Percentiles rank a stretch among this genome's conserved stretches.
Evolutionary conservation across 2,888 invertebrate genomes (phyloP).

Genomic region (Unio delphinus): DNA sequence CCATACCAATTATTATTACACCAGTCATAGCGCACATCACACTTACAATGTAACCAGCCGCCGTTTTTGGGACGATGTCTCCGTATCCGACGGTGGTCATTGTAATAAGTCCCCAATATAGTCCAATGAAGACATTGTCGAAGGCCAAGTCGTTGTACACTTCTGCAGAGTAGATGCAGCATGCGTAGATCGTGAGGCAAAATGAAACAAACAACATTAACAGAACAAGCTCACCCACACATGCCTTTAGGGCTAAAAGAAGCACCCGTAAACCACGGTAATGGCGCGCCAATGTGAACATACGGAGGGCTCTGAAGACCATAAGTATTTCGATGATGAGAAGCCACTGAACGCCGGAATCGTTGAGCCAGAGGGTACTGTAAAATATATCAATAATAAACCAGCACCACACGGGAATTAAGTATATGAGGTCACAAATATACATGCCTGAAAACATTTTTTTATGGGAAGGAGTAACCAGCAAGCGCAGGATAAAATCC

Average conservation of each 20-base stretch:
- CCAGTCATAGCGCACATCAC: slow-evolving; percentile 60
- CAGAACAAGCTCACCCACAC: slow-evolving; percentile 41
- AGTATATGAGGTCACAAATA: slow-evolving; percentile 43
- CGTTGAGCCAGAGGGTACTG: slow-evolving; percentile 31
- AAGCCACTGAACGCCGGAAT: slow-evolving; percentile 14
- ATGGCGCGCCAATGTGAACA: slow-evolving; percentile 44
- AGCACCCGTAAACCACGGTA: slow-evolving; percentile 43
- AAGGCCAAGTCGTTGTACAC: slow-evolving; percentile 19
- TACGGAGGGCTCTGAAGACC: slow-evolving; percentile 44
- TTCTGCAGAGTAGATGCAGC: slow-evolving; percentile 44
- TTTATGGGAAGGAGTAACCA: slow-evolving; percentile 32
- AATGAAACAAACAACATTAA: slow-evolving; percentile 42
- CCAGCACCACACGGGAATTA: slow-evolving; percentile 41
- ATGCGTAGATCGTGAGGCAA: slow-evolving; percentile 40
- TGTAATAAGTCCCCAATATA: slow-evolving; percentile 53
- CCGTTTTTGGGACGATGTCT: slow-evolving; percentile 54
- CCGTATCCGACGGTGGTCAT: slow-evolving; percentile 65
- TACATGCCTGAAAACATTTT: slow-evolving; percentile 30
- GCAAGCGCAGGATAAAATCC: slow-evolving; percentile 41
- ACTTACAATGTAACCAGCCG: slow-evolving; percentile 56
- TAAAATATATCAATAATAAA: slow-evolving; percentile 28
- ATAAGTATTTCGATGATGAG: slow-evolving; percentile 35
- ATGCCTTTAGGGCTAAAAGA: slow-evolving; percentile 42
- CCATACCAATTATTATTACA: slow-evolving; percentile 62
- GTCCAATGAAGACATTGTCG: slow-evolving; percentile 37